Evolutionary conservation across 1,140 invertebrate species (phyloP).

Genomic region (Saccostrea cuccullata): DNA sequence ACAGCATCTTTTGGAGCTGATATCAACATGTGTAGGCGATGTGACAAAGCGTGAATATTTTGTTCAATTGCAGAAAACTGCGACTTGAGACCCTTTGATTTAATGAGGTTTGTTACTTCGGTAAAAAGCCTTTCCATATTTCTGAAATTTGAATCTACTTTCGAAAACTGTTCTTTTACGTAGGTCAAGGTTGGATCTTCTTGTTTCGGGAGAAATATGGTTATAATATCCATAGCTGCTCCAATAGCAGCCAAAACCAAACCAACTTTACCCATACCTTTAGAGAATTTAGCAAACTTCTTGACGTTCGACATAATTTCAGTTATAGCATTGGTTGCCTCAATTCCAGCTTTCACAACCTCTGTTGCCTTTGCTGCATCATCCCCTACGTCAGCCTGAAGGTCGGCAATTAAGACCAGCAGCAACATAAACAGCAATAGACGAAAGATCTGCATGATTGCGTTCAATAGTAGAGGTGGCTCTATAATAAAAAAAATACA

Average conservation of each 20-base stretch:
- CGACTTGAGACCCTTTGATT: neutral
- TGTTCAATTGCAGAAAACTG: neutral
- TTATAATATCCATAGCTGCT: neutral
- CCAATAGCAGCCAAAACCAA: slow-evolving; percentile 13
- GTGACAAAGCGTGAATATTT: neutral
- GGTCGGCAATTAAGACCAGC: too few species aligned
- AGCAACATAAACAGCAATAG: too few species aligned
- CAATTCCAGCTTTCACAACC: neutral
- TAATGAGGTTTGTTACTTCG: slow-evolving; percentile 16
- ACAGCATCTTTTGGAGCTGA: neutral
- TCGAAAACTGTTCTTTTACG: neutral
- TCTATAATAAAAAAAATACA: too few species aligned
- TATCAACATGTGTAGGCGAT: neutral
- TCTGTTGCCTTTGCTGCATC: too few species aligned
- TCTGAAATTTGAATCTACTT: slow-evolving; percentile 7
- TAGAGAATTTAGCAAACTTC: neutral
- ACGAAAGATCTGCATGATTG: too few species aligned
- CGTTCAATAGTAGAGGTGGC: too few species aligned
- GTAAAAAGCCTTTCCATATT: neutral
- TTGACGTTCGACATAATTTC: neutral
- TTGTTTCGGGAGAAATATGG: neutral
- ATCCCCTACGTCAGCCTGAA: too few species aligned
- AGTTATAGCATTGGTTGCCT: neutral
- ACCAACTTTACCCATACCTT: neutral
- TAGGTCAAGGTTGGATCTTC: too few species aligned